Evolutionary conservation across 2,888 invertebrate species (phyloP).

Genomic region (Chalcis sispes): DNA sequence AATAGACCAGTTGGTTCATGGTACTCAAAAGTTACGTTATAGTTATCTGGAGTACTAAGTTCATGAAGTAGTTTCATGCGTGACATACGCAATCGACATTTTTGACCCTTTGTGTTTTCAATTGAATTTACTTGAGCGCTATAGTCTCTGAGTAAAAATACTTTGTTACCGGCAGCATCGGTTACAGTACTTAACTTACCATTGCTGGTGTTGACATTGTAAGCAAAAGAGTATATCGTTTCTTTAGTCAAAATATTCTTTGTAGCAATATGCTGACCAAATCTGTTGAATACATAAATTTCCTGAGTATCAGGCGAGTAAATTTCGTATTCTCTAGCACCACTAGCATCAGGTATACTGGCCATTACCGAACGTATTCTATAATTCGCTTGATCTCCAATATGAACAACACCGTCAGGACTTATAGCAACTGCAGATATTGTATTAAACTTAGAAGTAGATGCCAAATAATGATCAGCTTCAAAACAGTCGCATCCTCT

Average conservation of each 20-base stretch:
- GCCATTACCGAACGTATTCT: conserved; percentile 92
- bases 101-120: conserved; percentile 95
- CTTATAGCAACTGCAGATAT: conserved; percentile 95
- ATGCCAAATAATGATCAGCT: conserved; percentile 92
- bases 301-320: conserved; percentile 97
- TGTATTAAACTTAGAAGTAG: conserved; percentile 95
- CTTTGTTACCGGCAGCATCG: conserved; percentile 94
- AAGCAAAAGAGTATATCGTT: conserved; percentile 94
- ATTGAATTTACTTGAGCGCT: conserved; percentile 94
- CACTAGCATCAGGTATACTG: conserved; percentile 91
- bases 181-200: conserved; percentile 96
- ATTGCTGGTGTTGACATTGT: conserved; percentile 97
- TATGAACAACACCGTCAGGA: conserved; percentile 95
- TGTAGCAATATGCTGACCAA: conserved; percentile 96
- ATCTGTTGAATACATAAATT: conserved; percentile 93
- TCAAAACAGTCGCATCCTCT: conserved; percentile 95
- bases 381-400: conserved; percentile 96
- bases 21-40: conserved; percentile 95
- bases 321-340: conserved; percentile 92
- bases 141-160: conserved; percentile 88
- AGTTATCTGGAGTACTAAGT: conserved; percentile 93
- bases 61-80: conserved; percentile 94
- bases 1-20: conserved; percentile 92
- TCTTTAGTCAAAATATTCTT: conserved; percentile 96
- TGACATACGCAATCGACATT: conserved; percentile 93